Base-by-base conservation (phyloP, 2,113 vertebrate genomes). In the Anarrhichthys ocellatus region DNA sequence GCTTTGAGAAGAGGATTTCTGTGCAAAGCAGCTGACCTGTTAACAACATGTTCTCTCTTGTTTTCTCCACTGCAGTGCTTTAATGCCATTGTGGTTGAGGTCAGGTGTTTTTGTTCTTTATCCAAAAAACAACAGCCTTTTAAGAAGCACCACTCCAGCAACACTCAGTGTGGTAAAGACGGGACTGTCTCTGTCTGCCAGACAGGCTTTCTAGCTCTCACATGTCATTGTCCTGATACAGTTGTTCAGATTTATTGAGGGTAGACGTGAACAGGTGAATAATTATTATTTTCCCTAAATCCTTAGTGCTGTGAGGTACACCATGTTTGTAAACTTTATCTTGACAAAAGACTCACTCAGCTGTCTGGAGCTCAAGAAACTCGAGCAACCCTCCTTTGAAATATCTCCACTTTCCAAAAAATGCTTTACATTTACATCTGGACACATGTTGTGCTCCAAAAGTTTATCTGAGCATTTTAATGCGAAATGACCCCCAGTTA, bases 1-100 rank as follows among this genome's bases (percentile, higher is more conserved):
- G 9, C 36, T 6, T 73, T 56, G 76, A 34, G 48, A 50, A 44
- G 66, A 84, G 58, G 65, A 67, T 67, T 68, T 62, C n/a, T 67
- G 40, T 67, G 40, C 24, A 61, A 69, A 54, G 46, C 22, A 7
- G 76, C 67, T 48, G 7, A 17, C 27, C 22, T n/a, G 20, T 32
- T 9, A 58, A 17, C 65, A 79, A 20, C 64, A 27, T 36, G 36
- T 22, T 46, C 14, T 7, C 8, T 18, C 5, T 29, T 7, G 8
- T 36, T 59, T 58, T 40, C 42, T 48, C 15, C 10, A 48, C 78
- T 44, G 52, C 29, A 22, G 9, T 29, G 52, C 29, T 66, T 61
- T 50, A 52, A 40, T 62, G 11, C n/a, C 29, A 46, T 24, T 50
- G 7, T 32, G 29, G 7, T n/a, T 29, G 17, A 42, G 29, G 32